Evolutionary conservation across 2,113 vertebrate genomes (phyloP).

Genomic region (Actinemys pallida): DNA sequence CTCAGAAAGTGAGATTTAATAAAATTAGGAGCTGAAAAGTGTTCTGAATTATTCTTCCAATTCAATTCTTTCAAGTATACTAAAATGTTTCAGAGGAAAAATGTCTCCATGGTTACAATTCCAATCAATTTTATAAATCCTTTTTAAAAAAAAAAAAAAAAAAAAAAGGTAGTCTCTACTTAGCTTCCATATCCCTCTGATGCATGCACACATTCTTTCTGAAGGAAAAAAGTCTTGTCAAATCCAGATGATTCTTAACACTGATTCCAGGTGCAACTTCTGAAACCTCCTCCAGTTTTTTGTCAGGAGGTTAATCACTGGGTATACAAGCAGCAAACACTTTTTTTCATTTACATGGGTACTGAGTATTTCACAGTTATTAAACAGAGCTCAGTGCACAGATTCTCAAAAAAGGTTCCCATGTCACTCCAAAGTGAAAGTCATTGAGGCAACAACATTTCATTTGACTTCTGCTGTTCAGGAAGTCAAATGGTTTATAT

Average conservation of each 20-base stretch:
- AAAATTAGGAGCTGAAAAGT: constrained; percentile 80
- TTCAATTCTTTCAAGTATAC: constrained; percentile 82
- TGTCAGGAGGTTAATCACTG: constrained; percentile 25
- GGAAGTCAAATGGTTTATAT: constrained; percentile 47
- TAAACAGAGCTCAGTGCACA: constrained; percentile 63
- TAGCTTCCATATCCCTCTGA: constrained; percentile 60
- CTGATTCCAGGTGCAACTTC: constrained; percentile 80
- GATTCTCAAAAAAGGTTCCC: constrained; percentile 59
- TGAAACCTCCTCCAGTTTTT: constrained; percentile 69
- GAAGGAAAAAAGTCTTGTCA: constrained; percentile 66
- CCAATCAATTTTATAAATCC: constrained; percentile 78
- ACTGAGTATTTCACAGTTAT: constrained; percentile 63
- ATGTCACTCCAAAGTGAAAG: constrained; percentile 52
- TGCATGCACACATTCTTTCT: constrained; percentile 60
- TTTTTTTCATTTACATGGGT: constrained; percentile 57
- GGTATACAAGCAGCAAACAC: constrained; percentile 57
- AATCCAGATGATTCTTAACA: constrained; percentile 75
- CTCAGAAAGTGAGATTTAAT: constrained; percentile 75
- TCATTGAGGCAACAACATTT: constrained; percentile 34
- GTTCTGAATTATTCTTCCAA: constrained; percentile 75
- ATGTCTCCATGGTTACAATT: constrained; percentile 77
- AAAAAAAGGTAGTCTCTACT: constrained; percentile 69
- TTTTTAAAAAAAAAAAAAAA: constrained; percentile 70
- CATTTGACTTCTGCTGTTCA: constrained; percentile 10
- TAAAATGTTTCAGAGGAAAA: constrained; percentile 82